Evolutionary conservation across 2,888 invertebrate species (phyloP).

Genomic region (Salticus scenicus): DNA sequence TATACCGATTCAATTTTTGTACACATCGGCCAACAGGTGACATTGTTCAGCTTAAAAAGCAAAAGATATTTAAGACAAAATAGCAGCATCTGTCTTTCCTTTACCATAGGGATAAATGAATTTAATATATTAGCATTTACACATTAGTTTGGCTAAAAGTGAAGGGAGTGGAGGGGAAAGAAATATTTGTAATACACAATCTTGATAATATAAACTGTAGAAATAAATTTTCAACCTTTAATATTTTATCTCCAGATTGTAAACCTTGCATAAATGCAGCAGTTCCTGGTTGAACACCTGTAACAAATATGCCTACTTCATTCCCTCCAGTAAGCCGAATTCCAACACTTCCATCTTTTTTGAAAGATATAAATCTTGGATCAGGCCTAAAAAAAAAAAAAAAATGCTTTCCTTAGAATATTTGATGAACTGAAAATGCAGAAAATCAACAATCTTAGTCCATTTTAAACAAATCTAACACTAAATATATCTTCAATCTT

Average conservation of each 20-base stretch:
- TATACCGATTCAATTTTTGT: too few species aligned
- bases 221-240: too few species aligned
- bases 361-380: constrained; percentile 93
- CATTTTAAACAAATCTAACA: neutral
- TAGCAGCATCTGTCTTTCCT: too few species aligned
- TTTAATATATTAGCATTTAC: too few species aligned
- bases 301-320: constrained; percentile 98
- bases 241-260: constrained; percentile 95
- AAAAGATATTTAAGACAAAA: too few species aligned
- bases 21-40: too few species aligned
- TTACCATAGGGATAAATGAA: too few species aligned
- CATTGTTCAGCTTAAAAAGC: too few species aligned
- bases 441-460: neutral
- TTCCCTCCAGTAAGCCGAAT: constrained; percentile 98
- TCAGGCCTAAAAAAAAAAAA: constrained; percentile 79
- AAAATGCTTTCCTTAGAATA: neutral
- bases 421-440: neutral
- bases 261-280: constrained; percentile 96
- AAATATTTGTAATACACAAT: too few species aligned
- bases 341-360: constrained; percentile 96
- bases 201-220: too few species aligned
- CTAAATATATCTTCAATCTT: neutral
- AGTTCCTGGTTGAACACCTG: constrained; percentile 96
- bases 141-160: too few species aligned
- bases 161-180: too few species aligned